Base-by-base conservation (phyloP, 1,140 invertebrate genomes). In the Hirudo medicinalis region DNA sequence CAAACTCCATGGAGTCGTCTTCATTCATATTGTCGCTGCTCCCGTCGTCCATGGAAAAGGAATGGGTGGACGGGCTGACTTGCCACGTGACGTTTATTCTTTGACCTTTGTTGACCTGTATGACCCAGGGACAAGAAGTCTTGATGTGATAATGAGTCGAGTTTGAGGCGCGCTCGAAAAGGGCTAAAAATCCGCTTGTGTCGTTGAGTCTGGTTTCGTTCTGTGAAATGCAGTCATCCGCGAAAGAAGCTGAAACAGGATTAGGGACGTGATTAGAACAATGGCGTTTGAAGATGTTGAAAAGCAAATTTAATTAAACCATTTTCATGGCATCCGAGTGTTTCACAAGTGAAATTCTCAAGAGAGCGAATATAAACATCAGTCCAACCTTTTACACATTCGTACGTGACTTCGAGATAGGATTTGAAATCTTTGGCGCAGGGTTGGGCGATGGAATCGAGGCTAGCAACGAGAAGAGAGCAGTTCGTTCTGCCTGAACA, bases 351-450 rank as follows among this genome's bases (percentile, higher is more conserved):
- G 43, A 49, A 49, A 17, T 17, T 49, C 43, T 49, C 43, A 9
- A 49, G 43, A 49, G 43, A 49, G 43, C 9, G 43, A 49, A 49
- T 17, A 5, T 49, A 49, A 49, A 49, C 43, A 49, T 17, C 11
- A 49, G 15, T 49, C 70, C 22, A 27, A 63, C 70, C 70, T 57
- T 20, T 57, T 22, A 74, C 73, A 54, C 73, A 74, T 27, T 71
- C 49, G 67, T 74, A 69, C 25, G 36, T 71, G 66, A 67, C 73
- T 36, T 74, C 73, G 19, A 74, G 70, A 66, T 71, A 74, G 68
- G 73, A 67, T 55, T 74, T 71, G 66, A 74, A 71, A 63, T 74
- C 73, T 49, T 72, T 74, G 25, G 70, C 57, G n/a, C 73, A 74
- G 17, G 73, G 73, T 49, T 74, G 73, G 36, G 73, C 70, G 9